Evolutionary conservation across 37 sponge, comb jelly and placozoan species (phyloP).

Genomic region (Halisarca cf. caerulea): DNA sequence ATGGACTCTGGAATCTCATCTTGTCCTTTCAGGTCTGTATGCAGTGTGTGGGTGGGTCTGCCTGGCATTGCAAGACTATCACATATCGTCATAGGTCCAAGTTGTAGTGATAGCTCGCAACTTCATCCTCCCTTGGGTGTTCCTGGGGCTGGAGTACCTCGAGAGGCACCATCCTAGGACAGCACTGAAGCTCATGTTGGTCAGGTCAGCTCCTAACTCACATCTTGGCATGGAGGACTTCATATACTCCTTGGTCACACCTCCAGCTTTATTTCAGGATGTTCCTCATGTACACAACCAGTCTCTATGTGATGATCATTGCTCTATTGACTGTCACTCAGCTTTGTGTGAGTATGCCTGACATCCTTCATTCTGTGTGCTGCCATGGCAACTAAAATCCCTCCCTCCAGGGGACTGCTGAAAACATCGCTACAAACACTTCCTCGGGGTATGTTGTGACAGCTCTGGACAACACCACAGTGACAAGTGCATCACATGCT

Average conservation of each 20-base stretch:
- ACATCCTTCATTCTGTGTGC: not conserved
- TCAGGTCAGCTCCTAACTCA: constrained; percentile 31
- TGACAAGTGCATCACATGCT: no score
- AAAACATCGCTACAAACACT: not conserved
- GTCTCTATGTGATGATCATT: constrained; percentile 66
- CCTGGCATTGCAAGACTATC: no score
- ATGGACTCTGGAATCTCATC: constrained; percentile 49
- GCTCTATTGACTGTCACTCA: constrained; percentile 52
- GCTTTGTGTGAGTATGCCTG: constrained; percentile 52
- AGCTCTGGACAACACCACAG: not conserved
- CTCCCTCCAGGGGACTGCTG: not conserved
- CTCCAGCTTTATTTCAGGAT: constrained; percentile 27
- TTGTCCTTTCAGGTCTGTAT: constrained; percentile 64
- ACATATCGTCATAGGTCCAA: constrained; percentile 70
- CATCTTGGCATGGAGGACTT: not conserved
- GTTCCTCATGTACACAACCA: constrained; percentile 68
- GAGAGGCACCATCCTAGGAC: constrained; percentile 77
- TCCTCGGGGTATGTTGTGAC: not conserved
- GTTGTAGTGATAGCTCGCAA: constrained; percentile 53
- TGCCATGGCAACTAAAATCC: no score
- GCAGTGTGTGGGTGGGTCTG: no score
- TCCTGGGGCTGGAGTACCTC: constrained; percentile 18
- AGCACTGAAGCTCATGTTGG: constrained; percentile 67
- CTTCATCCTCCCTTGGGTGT: constrained; percentile 57
- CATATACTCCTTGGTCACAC: not conserved